Percentiles rank a stretch among this genome's conserved stretches.
phyloP scores from a whole-genome alignment of 2,113 vertebrate species.

The Scophthalmus maximus region DNA sequence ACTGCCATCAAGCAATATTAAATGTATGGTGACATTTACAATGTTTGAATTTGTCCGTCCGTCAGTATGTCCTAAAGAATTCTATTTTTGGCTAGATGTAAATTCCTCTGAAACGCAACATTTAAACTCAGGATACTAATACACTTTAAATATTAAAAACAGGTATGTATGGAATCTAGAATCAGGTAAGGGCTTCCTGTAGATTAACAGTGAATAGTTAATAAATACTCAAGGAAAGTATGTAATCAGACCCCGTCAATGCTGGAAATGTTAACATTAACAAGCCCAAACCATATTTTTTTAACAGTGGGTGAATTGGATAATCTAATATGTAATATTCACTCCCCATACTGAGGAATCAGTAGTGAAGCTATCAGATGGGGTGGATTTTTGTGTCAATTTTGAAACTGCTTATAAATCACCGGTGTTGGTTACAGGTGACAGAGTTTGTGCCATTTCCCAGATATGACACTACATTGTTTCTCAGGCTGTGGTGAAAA shows the following conservation, averaged over 20 bases:
- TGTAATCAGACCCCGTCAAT: not conserved
- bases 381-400: not conserved
- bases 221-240: not conserved
- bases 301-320: too few species aligned
- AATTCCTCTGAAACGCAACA: not conserved
- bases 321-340: not conserved
- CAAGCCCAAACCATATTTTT: not conserved
- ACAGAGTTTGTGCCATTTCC: not conserved
- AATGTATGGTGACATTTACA: not conserved
- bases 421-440: not conserved
- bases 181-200: conserved; percentile 10
- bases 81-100: conserved; percentile 6
- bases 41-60: not conserved
- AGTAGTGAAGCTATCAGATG: not conserved
- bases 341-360: not conserved
- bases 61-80: conserved; percentile 3
- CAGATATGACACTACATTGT: not conserved
- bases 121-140: conserved; percentile 41
- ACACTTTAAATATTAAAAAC: conserved; percentile 3
- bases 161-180: conserved; percentile 4
- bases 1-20: conserved; percentile 2
- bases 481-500: conserved; percentile 6
- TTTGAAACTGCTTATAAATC: not conserved
- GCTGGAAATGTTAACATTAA: not conserved
- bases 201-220: not conserved